Percentiles rank a stretch among this genome's conserved stretches.
Conservation (phyloP, 2,888 invertebrate species). For the Ypsolopha scabrella region DNA sequence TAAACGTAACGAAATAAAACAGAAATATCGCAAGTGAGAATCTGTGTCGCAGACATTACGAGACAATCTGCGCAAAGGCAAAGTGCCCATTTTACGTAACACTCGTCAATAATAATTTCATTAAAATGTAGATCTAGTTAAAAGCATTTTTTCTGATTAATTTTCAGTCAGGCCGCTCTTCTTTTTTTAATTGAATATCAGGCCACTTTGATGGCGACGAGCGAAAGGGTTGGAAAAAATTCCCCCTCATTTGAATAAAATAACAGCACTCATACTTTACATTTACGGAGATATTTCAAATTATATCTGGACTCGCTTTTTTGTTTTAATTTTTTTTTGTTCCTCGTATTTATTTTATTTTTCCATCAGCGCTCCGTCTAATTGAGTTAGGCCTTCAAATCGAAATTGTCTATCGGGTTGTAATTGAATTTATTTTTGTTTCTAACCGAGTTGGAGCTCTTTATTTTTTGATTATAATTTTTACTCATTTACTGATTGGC, state of each 20-base stretch:
- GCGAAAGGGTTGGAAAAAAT: constrained; percentile 65
- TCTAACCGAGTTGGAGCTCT: constrained; percentile 66
- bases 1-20: background rate
- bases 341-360: constrained; percentile 68
- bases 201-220: constrained; percentile 68
- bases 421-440: constrained; percentile 71
- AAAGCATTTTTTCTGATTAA: constrained; percentile 72
- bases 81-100: constrained; percentile 38
- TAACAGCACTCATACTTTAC: constrained; percentile 71
- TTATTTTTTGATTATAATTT: constrained; percentile 53
- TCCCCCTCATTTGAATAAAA: constrained; percentile 70
- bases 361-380: constrained; percentile 67
- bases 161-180: constrained; percentile 67
- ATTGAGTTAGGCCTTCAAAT: constrained; percentile 69
- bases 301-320: constrained; percentile 67
- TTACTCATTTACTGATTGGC: constrained; percentile 42
- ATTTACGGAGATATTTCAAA: constrained; percentile 71
- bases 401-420: constrained; percentile 69
- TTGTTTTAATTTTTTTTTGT: constrained; percentile 63
- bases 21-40: background rate
- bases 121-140: constrained; percentile 72
- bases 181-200: constrained; percentile 71
- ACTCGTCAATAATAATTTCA: constrained; percentile 70
- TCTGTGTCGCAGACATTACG: constrained; percentile 17
- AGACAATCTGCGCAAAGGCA: constrained; percentile 53